Evolutionary conservation across 2,888 invertebrate species (phyloP), one percentile per base, ranked within the genome.

Genomic region (Oxytorus armatus): DNA sequence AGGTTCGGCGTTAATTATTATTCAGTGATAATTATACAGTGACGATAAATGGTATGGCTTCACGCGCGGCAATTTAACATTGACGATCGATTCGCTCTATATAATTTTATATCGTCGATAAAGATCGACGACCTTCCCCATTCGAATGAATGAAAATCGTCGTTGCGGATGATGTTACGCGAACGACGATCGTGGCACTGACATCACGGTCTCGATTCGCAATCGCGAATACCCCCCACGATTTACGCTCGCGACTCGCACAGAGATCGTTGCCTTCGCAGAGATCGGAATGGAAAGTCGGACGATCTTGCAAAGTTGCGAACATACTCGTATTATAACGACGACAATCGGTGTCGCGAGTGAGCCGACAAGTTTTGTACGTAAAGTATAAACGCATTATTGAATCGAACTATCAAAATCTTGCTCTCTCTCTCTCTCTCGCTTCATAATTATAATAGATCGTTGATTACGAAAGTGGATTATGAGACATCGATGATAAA

Each of bases 281-380:
- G n/a, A 79, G 78, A 79, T 79, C 78, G 78, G 73, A 79, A 74
- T 79, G 74, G 74, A 79, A 74, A 79, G 78, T 79, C 74, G 44
- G 47, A 39, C 61, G 65, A 55, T 73, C 68, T 55, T 63, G 74
- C 44, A n/a, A 73, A 68, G 55, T 16, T 51, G 77, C 49, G 29
- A 39, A 49, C 57, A 14, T n/a, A 21, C 25, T 25, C 23, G 18
- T n/a, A n/a, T n/a, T n/a, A n/a, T n/a, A n/a, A 44, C 51, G 72
- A 65, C 44, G 36, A 14, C 49, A 53, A 77, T 66, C 72, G 47
- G 57, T 70, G 65, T 65, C 77, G 63, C 51, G 47, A 59, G 49
- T n/a, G n/a, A 66, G 55, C 25, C 65, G 51, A 66, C 39, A n/a
- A 57, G 57, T 47, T 59, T 18, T 63, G 16, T n/a, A 36, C 23